Conservation (phyloP, 2,113 vertebrate species). For the Heloderma charlesbogerti region DNA sequence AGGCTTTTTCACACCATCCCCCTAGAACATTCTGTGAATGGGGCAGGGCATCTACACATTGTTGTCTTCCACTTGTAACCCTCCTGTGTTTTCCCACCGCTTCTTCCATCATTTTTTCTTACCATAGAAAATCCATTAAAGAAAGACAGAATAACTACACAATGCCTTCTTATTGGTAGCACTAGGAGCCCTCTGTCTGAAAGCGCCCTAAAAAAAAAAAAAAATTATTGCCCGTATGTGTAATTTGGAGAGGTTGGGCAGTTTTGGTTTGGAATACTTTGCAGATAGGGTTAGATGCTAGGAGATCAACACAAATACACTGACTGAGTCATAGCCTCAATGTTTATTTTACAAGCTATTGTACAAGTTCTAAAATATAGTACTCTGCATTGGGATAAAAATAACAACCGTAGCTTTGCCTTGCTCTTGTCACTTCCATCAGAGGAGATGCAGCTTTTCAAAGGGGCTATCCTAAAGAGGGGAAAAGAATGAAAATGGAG, state of each 20-base stretch:
- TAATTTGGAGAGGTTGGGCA: background rate
- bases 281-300: background rate
- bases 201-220: too few relatives aligned
- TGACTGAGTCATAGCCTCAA: background rate
- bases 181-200: too few relatives aligned
- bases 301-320: background rate
- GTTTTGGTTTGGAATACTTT: background rate
- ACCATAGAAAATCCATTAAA: too few relatives aligned
- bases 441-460: slow-evolving; percentile 37
- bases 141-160: too few relatives aligned
- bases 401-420: slow-evolving; percentile 12
- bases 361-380: slow-evolving; percentile 37
- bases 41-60: too few relatives aligned
- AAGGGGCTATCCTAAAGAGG: slow-evolving; percentile 58
- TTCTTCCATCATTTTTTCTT: too few relatives aligned
- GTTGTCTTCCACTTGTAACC: too few relatives aligned
- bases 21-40: too few relatives aligned
- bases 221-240: background rate
- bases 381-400: slow-evolving; percentile 4
- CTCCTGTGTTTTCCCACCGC: too few relatives aligned
- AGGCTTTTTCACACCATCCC: too few relatives aligned
- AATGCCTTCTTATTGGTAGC: too few relatives aligned
- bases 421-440: slow-evolving; percentile 34
- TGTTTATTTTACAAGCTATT: slow-evolving; percentile 38
- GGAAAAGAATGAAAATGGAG: slow-evolving; percentile 30